phyloP scores from a whole-genome alignment of 1,140 invertebrate genomes.

The Yoshiicerus persimilis region DNA sequence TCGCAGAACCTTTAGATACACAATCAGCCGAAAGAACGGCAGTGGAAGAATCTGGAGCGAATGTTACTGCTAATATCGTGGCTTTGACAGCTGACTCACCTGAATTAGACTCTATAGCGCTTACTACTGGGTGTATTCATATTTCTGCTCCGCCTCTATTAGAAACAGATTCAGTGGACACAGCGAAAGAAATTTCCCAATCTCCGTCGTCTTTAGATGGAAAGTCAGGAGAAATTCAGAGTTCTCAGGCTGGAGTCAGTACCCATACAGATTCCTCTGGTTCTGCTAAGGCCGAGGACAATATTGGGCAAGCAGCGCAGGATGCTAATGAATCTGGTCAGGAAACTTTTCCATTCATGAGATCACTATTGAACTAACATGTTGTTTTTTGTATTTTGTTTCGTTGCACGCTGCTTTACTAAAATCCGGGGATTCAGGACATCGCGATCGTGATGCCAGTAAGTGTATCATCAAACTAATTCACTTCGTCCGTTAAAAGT shows the following conservation, averaged over 20 bases:
- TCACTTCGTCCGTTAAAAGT: too few relatives aligned
- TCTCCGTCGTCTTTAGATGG: not conserved
- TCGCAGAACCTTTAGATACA: not conserved
- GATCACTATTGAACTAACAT: conserved; percentile 14
- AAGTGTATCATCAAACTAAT: conserved; percentile 31
- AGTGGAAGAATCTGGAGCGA: not conserved
- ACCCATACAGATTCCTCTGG: conserved; percentile 35
- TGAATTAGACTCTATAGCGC: not conserved
- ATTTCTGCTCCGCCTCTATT: not conserved
- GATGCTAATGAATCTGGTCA: conserved; percentile 14
- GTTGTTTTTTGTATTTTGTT: not conserved
- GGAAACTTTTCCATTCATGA: not conserved
- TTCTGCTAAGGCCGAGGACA: not conserved
- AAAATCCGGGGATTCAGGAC: conserved; percentile 33
- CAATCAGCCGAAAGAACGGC: not conserved
- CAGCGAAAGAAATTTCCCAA: not conserved
- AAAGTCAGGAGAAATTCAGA: not conserved
- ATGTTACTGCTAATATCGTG: not conserved
- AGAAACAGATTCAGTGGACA: not conserved
- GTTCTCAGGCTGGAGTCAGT: not conserved
- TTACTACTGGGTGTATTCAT: not conserved
- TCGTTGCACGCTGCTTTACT: conserved; percentile 26
- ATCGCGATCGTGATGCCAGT: conserved; percentile 46
- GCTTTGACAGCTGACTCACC: not conserved
- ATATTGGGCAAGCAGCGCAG: not conserved